Conservation (phyloP, 92 coral and sea anemone genomes). For the Epizoanthus fatuus region DNA sequence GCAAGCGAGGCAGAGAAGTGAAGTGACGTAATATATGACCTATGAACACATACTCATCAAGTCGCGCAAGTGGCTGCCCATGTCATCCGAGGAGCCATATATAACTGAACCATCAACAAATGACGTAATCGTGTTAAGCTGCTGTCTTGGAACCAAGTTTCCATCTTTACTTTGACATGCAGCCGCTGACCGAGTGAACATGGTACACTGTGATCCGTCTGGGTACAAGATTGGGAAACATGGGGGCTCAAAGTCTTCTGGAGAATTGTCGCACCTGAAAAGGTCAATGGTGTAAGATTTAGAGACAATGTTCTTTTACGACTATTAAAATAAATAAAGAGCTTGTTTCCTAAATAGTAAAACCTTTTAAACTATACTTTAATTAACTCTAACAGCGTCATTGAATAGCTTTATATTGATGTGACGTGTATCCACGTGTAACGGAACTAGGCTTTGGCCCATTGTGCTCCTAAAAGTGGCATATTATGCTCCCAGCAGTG, state of each 20-base stretch:
- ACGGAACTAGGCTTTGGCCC: too few species aligned
- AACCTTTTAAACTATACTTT: too few species aligned
- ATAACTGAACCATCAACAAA: constrained; percentile 96
- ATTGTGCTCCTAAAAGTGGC: too few species aligned
- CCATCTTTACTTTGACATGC: constrained; percentile 94
- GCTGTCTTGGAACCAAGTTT: constrained; percentile 89
- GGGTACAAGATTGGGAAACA: constrained; percentile 96
- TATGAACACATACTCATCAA: constrained; percentile 58
- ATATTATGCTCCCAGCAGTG: too few species aligned
- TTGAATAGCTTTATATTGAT: too few species aligned
- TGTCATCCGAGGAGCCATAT: constrained; percentile 88
- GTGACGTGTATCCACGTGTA: too few species aligned
- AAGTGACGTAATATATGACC: not conserved
- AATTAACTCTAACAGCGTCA: too few species aligned
- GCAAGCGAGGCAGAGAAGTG: not conserved
- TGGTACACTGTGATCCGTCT: constrained; percentile 82
- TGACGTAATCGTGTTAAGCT: constrained; percentile 94
- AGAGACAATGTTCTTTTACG: too few species aligned
- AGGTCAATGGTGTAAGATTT: not conserved
- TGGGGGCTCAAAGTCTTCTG: constrained; percentile 91
- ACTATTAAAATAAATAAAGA: too few species aligned
- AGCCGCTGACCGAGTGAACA: constrained; percentile 99
- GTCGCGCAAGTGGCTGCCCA: constrained; percentile 82
- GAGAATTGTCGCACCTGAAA: constrained; percentile 87
- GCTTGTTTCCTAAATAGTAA: too few species aligned